Base-by-base conservation (phyloP, 2,888 invertebrate species). In the Pollenia griseotomentosa region DNA sequence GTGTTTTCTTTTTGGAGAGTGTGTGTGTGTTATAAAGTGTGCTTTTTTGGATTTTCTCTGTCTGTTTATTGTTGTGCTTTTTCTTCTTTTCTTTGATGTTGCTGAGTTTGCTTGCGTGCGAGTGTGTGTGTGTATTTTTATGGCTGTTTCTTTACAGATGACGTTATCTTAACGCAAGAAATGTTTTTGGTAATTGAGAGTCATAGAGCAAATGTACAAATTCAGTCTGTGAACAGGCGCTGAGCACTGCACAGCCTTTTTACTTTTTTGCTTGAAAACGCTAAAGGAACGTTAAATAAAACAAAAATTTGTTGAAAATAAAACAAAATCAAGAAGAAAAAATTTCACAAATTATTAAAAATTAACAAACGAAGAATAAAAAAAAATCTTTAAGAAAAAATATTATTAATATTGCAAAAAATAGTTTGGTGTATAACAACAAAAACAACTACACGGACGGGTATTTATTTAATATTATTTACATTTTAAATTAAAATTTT, bases 221-320 rank as follows among this genome's bases (percentile, higher is more conserved):
- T 87, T 90, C 89, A 90, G 90, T 90, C 90, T 90, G 90, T 90
- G 90, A 90, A 90, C 90, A 90, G 90, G 90, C 90, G 90, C 89
- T 89, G 90, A 90, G 90, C 89, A 90, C 89, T 90, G 90, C 90
- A 90, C 90, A 90, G 90, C 89, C 88, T 89, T 90, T 89, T 83
- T 88, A 89, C 86, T 89, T 89, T 81, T 85, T 88, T 88, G 88
- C 87, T 89, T 88, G 7, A 48, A 78, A 84, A 23, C 89, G 89
- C 87, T 88, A 83, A 81, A 81, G 70, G 53, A 87, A 73, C 81
- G 83, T 81, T 82, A 81, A 83, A 65, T 59, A 80, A 53, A 66
- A 68, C 2, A 33, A 71, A 61, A 63, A 57, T 57, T 66, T 71
- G 40, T 63, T 59, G 51, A 12, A 70, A 46, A 51, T 14, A 75